These are phyloP conservation scores for Colletes latitarsis DNA, from an alignment of 1,140 invertebrate species.

Conservation along the genomic window DNA sequence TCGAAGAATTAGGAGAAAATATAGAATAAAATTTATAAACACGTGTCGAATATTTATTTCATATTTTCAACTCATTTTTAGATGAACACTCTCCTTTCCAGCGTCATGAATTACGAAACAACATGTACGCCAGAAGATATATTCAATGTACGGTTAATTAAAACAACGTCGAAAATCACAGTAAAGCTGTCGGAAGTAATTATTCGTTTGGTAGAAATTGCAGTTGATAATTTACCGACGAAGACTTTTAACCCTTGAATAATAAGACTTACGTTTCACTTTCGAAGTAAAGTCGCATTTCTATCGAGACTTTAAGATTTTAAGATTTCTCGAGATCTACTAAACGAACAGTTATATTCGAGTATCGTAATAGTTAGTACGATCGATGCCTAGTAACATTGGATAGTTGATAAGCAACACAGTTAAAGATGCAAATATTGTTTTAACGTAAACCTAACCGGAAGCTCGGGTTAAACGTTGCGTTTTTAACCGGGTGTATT, in stretches of 20 bases:
- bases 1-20: neutral
- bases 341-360: neutral
- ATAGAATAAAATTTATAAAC: neutral
- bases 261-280: neutral
- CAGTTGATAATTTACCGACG: neutral
- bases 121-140: neutral
- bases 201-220: neutral
- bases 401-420: neutral
- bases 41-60: too few relatives aligned
- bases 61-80: too few relatives aligned
- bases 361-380: neutral
- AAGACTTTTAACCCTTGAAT: neutral
- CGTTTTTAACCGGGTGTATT: neutral
- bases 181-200: neutral
- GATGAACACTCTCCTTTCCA: too few relatives aligned
- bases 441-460: neutral
- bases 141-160: neutral
- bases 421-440: neutral
- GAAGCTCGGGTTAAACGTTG: neutral
- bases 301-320: neutral
- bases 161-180: neutral
- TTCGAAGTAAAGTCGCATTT: neutral
- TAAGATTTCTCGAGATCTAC: neutral
- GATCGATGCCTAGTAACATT: neutral
- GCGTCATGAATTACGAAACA: neutral